These are phyloP conservation scores for Muscicapa comitata DNA, from an alignment of 2,797 vertebrate genomes.

Conservation along the genomic window DNA sequence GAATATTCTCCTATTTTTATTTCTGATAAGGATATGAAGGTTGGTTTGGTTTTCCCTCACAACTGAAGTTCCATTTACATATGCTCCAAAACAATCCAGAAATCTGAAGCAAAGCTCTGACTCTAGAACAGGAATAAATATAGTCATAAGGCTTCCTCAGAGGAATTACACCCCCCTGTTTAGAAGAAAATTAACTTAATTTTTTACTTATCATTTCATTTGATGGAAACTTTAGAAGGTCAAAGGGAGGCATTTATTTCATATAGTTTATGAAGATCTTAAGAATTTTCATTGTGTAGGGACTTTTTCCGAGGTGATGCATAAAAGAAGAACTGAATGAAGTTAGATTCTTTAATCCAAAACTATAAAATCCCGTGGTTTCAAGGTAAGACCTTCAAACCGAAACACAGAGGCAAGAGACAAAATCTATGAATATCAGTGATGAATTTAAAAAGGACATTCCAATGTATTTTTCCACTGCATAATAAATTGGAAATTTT, in stretches of 20 bases:
- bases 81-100: neutral
- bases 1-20: neutral
- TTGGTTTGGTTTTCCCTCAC: neutral
- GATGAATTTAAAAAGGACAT: neutral
- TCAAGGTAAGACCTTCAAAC: neutral
- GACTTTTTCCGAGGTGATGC: neutral
- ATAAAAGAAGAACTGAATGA: neutral
- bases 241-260: neutral
- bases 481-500: neutral
- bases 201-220: neutral
- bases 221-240: neutral
- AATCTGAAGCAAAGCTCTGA: neutral
- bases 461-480: neutral
- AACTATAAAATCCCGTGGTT: neutral
- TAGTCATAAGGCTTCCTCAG: neutral
- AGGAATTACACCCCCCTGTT: neutral
- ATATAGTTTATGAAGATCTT: neutral
- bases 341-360: neutral
- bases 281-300: neutral
- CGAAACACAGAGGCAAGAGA: neutral
- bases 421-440: neutral
- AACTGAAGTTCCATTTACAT: neutral
- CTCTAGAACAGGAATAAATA: neutral
- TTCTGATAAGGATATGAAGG: neutral
- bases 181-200: neutral